Evolutionary conservation across 2,113 vertebrate species (phyloP), one percentile per base, ranked within the genome.

Genomic region (Halichoerus grypus): DNA sequence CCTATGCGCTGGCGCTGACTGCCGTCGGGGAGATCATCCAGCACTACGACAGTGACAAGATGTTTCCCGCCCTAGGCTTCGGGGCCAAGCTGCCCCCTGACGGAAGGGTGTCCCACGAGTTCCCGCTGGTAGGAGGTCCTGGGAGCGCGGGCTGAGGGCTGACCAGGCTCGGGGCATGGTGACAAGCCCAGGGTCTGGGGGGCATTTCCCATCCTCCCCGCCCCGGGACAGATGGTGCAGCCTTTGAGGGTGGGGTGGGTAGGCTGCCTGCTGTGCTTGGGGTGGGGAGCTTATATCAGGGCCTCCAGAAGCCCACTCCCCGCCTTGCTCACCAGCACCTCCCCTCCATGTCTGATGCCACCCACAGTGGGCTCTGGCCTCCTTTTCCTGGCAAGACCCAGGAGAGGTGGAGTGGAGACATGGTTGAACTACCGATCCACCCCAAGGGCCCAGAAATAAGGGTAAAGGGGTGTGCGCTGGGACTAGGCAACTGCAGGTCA

Each of bases 21-120:
- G 99, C 99, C 0, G 99, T 99, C 0, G 99, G 99, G 0, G 99
- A 99, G 98, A 99, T 99, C 98, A 99, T 99, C 98, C 99, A 99
- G 98, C 99, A 99, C 98, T 99, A 99, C 0, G 99, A 99, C 99
- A 99, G 99, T 5, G 99, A 99, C 98, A 99, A 99, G 98, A 99
- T 99, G 99, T 99, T 99, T 96, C 99, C 99, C 0, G 99, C 99
- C 26, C 98, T 99, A 6, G 99, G 99, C 57, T 99, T 99, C 3
- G 99, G 99, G 6, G 99, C 99, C 98, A 99, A 99, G 97, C 99
- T 99, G 88, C 99, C 99, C 0, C 99, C 99, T 0, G 99, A 99
- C 1, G 99, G 99, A 49, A 98, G 98, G 1, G 99, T 99, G 91
- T 99, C 99, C 69, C 99, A 99, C 0, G 99, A 99, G 97, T 99